Percentiles rank a stretch among this genome's conserved stretches.
Conservation (phyloP, 2,888 invertebrate species). For the Macrophya alboannulata region DNA sequence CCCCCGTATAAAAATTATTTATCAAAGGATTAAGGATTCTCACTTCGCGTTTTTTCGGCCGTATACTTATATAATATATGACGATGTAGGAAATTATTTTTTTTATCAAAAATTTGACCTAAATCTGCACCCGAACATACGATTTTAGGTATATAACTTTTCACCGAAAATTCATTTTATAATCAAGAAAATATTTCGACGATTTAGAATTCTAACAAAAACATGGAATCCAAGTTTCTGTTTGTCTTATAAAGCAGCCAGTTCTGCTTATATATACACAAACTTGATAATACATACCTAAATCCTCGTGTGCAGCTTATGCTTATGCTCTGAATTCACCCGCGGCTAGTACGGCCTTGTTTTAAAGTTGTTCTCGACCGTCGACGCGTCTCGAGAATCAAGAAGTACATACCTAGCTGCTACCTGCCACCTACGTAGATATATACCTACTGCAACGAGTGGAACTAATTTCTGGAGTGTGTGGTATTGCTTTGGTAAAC, state of each 20-base stretch:
- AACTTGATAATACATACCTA: not conserved
- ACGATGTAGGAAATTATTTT: conserved; percentile 1
- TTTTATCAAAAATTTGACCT: not conserved
- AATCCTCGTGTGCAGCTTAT: not conserved
- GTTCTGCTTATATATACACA: not conserved
- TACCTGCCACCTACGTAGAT: not conserved
- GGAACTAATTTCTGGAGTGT: conserved; percentile 15
- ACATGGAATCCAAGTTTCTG: not conserved
- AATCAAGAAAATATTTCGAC: not conserved
- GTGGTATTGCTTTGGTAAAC: conserved; percentile 15
- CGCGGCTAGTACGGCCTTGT: not conserved
- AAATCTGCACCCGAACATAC: too few species aligned
- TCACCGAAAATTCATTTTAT: not conserved
- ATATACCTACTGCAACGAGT: not conserved
- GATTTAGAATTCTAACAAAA: not conserved
- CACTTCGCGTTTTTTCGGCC: too few species aligned
- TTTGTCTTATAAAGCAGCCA: too few species aligned
- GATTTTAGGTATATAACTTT: too few species aligned
- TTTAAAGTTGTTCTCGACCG: not conserved
- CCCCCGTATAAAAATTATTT: not conserved
- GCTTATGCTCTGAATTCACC: not conserved
- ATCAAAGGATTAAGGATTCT: conserved; percentile 35
- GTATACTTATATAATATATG: too few species aligned
- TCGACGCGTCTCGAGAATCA: not conserved
- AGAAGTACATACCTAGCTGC: conserved; percentile 1